Conservation (phyloP, 2,113 vertebrate species). For the Sturnus vulgaris region DNA sequence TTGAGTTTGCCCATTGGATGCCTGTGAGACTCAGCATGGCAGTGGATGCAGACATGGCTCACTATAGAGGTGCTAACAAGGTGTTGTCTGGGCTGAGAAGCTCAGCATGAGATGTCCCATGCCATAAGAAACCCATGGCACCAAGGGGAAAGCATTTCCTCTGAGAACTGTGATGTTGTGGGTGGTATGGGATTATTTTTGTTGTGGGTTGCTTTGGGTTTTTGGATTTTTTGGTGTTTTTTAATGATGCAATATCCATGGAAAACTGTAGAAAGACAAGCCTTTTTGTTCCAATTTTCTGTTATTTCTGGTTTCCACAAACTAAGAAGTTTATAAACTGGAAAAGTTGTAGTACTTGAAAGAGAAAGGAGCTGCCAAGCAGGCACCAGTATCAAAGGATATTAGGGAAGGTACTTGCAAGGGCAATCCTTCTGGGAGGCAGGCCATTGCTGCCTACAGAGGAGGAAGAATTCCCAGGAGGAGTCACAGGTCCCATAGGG, state of each 20-base stretch:
- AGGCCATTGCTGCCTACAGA: neutral
- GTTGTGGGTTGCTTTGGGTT: neutral
- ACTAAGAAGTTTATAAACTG: neutral
- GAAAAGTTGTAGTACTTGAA: neutral
- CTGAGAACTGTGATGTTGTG: neutral
- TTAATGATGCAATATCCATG: neutral
- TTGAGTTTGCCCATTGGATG: neutral
- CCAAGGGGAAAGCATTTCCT: neutral
- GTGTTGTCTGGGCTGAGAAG: neutral
- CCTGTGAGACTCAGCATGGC: neutral
- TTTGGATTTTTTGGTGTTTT: neutral
- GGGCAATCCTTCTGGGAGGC: neutral
- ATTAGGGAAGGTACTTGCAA: neutral
- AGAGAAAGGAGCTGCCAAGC: neutral
- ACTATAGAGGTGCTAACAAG: neutral
- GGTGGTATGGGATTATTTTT: neutral
- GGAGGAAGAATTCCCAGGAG: neutral
- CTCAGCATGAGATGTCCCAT: neutral
- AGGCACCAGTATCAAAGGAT: neutral
- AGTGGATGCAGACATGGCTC: neutral
- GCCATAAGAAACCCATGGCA: neutral
- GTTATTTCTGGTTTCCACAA: neutral
- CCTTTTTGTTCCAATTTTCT: neutral
- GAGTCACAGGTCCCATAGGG: accelerated
- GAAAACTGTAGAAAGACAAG: neutral